These are phyloP conservation scores for Leiothrix lutea DNA, from an alignment of 2,113 vertebrate species.

Conservation along the genomic window DNA sequence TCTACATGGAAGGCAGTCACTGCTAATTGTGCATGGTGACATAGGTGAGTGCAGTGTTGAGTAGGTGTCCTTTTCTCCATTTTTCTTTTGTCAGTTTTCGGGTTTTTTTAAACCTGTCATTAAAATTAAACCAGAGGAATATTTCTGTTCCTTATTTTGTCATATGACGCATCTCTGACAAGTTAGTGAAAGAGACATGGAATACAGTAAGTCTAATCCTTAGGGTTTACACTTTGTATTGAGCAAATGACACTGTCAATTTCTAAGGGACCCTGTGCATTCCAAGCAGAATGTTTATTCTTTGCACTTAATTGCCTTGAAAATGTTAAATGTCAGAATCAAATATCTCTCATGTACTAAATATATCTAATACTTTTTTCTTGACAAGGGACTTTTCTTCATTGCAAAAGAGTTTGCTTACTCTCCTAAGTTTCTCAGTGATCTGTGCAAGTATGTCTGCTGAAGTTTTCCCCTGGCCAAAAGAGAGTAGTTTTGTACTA, in stretches of 20 bases:
- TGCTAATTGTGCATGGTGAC: background rate
- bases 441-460: background rate
- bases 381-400: background rate
- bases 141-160: background rate
- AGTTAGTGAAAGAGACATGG: background rate
- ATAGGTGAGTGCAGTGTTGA: background rate
- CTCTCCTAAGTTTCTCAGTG: background rate
- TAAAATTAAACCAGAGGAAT: background rate
- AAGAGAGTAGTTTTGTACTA: background rate
- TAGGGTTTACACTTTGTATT: background rate
- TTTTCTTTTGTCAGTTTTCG: background rate
- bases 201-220: background rate
- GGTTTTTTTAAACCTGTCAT: background rate
- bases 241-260: background rate
- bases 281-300: background rate
- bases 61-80: background rate
- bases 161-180: accelerated
- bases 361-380: background rate
- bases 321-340: background rate
- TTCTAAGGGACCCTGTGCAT: background rate
- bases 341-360: background rate
- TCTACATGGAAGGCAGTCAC: background rate
- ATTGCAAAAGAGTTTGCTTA: background rate
- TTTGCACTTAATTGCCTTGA: background rate
- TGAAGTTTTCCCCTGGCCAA: background rate